phyloP scores from a whole-genome alignment of 2,113 vertebrate genomes.

The Papio anubis region DNA sequence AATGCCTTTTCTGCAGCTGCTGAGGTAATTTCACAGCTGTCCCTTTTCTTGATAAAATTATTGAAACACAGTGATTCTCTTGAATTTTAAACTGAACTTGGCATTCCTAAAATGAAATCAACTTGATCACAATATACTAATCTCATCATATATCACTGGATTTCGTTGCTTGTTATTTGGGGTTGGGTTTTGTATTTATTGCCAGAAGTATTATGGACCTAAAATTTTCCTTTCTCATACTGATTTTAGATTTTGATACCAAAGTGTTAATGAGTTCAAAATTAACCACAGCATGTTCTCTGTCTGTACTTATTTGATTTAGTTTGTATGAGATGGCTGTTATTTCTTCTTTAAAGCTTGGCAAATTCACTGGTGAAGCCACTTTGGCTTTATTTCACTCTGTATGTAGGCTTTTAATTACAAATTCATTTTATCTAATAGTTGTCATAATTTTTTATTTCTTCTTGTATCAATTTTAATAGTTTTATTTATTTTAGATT shows the following conservation, averaged over 20 bases:
- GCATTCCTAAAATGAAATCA: neutral
- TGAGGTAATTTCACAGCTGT: neutral
- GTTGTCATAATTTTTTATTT: neutral
- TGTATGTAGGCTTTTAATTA: neutral
- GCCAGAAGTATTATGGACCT: neutral
- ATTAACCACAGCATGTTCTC: neutral
- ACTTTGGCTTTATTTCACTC: neutral
- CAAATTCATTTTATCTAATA: neutral
- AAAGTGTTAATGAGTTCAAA: neutral
- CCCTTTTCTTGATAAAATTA: neutral
- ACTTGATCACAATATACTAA: neutral
- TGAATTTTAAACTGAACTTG: slow-evolving; percentile 20
- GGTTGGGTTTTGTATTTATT: neutral
- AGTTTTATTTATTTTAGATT: neutral
- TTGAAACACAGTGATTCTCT: neutral
- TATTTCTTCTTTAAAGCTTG: neutral
- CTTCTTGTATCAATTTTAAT: neutral
- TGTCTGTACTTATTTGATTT: neutral
- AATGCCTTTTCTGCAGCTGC: neutral
- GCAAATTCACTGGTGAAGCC: neutral
- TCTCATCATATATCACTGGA: neutral
- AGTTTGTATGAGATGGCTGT: neutral
- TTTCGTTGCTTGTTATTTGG: neutral
- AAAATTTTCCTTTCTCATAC: neutral
- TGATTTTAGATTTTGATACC: neutral